Conservation (phyloP, 2,888 invertebrate genomes). For the Dilophus febrilis region DNA sequence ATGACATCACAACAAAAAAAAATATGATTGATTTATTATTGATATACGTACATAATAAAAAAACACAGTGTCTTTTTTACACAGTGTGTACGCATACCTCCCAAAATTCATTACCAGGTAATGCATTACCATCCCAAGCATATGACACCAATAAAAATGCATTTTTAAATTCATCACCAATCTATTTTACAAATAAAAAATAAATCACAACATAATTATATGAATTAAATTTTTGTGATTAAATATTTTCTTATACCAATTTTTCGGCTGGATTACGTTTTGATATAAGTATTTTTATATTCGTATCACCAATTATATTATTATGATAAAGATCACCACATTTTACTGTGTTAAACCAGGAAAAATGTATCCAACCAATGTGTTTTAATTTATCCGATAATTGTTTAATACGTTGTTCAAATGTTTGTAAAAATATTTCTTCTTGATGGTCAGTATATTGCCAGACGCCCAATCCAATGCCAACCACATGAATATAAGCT, state of each 20-base stretch:
- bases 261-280: slow-evolving; percentile 38
- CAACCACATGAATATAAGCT: slow-evolving; percentile 44
- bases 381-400: slow-evolving; percentile 32
- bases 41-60: neutral
- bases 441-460: slow-evolving; percentile 40
- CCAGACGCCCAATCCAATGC: slow-evolving; percentile 51
- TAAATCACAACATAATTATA: slow-evolving; percentile 9
- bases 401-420: slow-evolving; percentile 39
- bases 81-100: too few species aligned
- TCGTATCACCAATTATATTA: slow-evolving; percentile 16
- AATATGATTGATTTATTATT: slow-evolving; percentile 12
- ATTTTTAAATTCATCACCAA: slow-evolving; percentile 30
- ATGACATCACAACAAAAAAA: neutral
- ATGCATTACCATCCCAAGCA: slow-evolving; percentile 55
- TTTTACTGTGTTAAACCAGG: slow-evolving; percentile 33
- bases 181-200: slow-evolving; percentile 15
- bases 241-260: too few species aligned
- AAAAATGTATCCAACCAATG: slow-evolving; percentile 47
- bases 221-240: too few species aligned
- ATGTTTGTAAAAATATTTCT: slow-evolving; percentile 43
- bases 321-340: slow-evolving; percentile 30
- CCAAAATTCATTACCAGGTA: slow-evolving; percentile 63
- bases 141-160: slow-evolving; percentile 45
- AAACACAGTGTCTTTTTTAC: too few species aligned
- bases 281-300: slow-evolving; percentile 35